Evolutionary conservation across 2,797 vertebrate genomes (phyloP), one percentile per base, ranked within the genome.

Genomic region (Eospalax fontanierii): DNA sequence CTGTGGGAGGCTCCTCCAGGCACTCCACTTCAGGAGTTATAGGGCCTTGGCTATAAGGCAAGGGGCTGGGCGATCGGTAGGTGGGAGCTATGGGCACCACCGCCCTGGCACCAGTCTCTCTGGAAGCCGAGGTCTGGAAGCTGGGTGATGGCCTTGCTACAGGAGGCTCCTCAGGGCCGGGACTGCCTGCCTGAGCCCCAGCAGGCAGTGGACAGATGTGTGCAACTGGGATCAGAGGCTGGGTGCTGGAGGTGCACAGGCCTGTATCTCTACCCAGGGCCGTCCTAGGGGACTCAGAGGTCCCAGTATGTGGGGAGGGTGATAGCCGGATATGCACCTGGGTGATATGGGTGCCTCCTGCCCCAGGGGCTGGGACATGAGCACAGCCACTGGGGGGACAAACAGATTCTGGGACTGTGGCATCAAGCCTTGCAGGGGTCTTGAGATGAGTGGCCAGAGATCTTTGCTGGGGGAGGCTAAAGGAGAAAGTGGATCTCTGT

Each of bases 401-500:
- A 33, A 98, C 84, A 0, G 86, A 38, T 0, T 61, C 93, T 61
- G 4, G 94, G 89, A 92, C 85, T 0, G 95, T 92, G 22, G 96
- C 89, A 24, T 84, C 19, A 4, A 15, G 96, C 95, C 33, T 78
- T 2, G 71, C n/a, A 18, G 80, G 26, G 79, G 97, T 82, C 35
- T 12, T 82, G 81, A 98, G 88, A 2, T 98, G 98, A 1, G 98
- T 91, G 0, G 97, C 98, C 12, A 98, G 97, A 84, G 98, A 97
- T 73, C 98, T 97, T 61, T 95, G 97, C 97, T 98, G 98, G 0
- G 96, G 89, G 19, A 98, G 90, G 73, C 97, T 97, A 93, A 98
- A 98, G 0, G 98, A 78, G 65, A 98, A 98, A 0, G 97, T 97
- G 81, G 94, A 97, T 83, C 88, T 98, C 9, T 98, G 98, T 94